Evolutionary conservation across 2,113 vertebrate species (phyloP).

Genomic region (Caracal caracal): DNA sequence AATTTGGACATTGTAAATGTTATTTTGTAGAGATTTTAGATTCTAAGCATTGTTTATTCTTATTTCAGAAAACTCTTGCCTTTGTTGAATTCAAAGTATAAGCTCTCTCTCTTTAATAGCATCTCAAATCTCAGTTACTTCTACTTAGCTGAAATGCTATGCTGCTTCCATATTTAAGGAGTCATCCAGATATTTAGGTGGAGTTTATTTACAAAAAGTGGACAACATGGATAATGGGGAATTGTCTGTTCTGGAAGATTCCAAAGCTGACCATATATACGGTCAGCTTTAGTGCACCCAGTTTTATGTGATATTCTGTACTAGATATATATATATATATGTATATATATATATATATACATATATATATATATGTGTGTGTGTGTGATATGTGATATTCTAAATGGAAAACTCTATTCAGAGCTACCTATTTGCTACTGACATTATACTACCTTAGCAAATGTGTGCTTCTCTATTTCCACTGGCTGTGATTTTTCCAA

Average conservation of each 20-base stretch:
- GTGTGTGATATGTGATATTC: background rate
- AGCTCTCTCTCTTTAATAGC: background rate
- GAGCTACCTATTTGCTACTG: background rate
- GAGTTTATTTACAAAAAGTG: background rate
- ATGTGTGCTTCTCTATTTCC: background rate
- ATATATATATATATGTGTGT: no score
- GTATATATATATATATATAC: no score
- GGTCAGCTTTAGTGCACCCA: background rate
- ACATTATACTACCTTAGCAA: background rate
- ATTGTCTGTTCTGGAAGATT: background rate
- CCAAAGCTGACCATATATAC: background rate
- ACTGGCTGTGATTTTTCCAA: background rate
- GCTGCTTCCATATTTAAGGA: background rate
- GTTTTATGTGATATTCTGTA: background rate
- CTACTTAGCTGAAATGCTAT: background rate
- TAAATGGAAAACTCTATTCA: background rate
- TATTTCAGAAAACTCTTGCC: background rate
- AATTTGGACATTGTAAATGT: background rate
- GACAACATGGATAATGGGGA: background rate
- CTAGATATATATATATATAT: no score
- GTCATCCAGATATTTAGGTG: background rate
- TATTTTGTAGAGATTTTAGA: background rate
- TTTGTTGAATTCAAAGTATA: background rate
- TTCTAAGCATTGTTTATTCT: background rate
- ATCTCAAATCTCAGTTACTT: background rate